Evolutionary conservation across 1,140 invertebrate species (phyloP).

Genomic region (Aporrectodea caliginosa): DNA sequence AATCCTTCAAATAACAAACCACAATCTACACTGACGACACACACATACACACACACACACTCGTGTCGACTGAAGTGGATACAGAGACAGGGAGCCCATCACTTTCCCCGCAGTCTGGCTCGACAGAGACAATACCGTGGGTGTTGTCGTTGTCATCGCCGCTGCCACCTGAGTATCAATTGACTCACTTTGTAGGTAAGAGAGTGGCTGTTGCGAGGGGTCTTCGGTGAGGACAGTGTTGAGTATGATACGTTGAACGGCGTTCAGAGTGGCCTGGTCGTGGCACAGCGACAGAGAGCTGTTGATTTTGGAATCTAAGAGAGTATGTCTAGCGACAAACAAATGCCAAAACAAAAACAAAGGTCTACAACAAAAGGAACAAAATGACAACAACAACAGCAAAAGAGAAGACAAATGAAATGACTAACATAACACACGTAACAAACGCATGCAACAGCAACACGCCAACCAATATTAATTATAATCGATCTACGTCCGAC

Average conservation of each 20-base stretch:
- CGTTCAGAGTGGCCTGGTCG: slow-evolving; percentile 85
- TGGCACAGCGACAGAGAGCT: slow-evolving; percentile 85
- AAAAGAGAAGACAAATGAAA: background rate
- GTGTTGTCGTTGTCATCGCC: no score
- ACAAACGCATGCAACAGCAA: no score
- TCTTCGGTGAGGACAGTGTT: slow-evolving; percentile 77
- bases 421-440: background rate
- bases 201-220: slow-evolving; percentile 83
- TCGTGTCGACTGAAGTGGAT: no score
- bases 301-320: slow-evolving; percentile 92
- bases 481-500: background rate
- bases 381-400: background rate
- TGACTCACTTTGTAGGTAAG: slow-evolving; percentile 84
- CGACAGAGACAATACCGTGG: no score
- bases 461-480: background rate
- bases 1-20: no score
- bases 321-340: slow-evolving; percentile 69
- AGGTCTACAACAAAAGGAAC: slow-evolving; percentile 16
- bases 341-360: slow-evolving; percentile 24
- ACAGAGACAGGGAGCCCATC: no score
- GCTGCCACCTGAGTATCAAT: no score
- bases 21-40: no score
- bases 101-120: no score
- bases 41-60: no score
- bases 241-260: slow-evolving; percentile 86